Percentiles rank a stretch among this genome's conserved stretches.
These are phyloP conservation scores for Acropternis orthonyx DNA, from an alignment of 2,797 vertebrate genomes.

Conservation along the genomic window DNA sequence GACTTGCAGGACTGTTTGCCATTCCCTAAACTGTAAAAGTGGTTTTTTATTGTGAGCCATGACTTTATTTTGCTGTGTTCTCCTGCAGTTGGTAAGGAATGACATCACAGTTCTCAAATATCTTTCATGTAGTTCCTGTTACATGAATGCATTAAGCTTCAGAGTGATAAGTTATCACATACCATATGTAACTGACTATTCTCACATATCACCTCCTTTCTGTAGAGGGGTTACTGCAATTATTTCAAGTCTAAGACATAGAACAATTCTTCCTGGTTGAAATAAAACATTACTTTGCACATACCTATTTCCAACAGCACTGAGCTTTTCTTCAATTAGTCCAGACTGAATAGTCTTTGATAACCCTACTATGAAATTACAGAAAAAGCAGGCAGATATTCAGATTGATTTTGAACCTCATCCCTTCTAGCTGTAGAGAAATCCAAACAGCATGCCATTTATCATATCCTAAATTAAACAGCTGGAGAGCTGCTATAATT, in stretches of 20 bases:
- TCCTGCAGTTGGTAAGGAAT: neutral
- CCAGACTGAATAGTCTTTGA: neutral
- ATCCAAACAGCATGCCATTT: conserved; percentile 30
- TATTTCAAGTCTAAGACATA: neutral
- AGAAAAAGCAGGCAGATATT: neutral
- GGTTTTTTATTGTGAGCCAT: neutral
- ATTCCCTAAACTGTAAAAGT: neutral
- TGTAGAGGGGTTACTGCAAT: neutral
- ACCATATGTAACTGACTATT: neutral
- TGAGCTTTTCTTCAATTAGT: conserved; percentile 24
- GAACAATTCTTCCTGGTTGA: neutral
- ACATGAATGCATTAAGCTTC: neutral
- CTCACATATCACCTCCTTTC: neutral
- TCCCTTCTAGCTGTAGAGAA: neutral
- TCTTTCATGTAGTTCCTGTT: neutral
- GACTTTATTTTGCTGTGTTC: neutral
- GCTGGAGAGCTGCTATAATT: conserved; percentile 36
- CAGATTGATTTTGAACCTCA: conserved; percentile 9
- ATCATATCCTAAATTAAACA: conserved; percentile 44
- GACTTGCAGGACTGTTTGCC: neutral
- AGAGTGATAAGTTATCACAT: neutral
- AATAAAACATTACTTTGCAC: neutral
- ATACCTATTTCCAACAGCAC: neutral
- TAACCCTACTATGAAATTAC: conserved; percentile 26
- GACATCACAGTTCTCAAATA: neutral